Evolutionary conservation across 2,113 vertebrate species (phyloP).

Genomic region (Syngnathus floridae): DNA sequence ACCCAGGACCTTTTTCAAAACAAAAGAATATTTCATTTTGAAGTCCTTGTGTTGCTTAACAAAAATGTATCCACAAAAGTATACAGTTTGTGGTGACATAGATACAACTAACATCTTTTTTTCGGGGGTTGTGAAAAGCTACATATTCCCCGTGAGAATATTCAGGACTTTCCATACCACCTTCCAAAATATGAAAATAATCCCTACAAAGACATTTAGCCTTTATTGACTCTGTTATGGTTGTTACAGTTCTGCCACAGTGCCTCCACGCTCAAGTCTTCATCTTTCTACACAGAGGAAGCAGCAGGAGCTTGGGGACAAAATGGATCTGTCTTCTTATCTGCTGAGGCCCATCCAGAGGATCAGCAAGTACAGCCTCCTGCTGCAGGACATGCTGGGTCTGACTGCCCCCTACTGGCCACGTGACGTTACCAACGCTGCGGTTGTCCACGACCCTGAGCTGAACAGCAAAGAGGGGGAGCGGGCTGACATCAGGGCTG

Average conservation of each 20-base stretch:
- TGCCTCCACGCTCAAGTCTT: neutral
- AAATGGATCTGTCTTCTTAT: conserved; percentile 75
- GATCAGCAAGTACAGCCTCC: conserved; percentile 76
- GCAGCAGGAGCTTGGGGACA: conserved; percentile 70
- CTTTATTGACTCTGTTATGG: neutral
- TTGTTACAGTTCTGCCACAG: neutral
- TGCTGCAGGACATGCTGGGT: conserved; percentile 70
- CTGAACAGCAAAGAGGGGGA: conserved; percentile 36
- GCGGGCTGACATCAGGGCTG: conserved; percentile 62
- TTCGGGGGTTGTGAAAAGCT: neutral
- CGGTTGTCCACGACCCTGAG: conserved; percentile 27
- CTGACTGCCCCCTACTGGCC: conserved; percentile 37
- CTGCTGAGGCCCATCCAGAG: conserved; percentile 75
- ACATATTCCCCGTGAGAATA: neutral
- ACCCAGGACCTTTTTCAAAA: neutral
- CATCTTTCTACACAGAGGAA: conserved; percentile 54
- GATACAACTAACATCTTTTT: no score
- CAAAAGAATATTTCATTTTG: no score
- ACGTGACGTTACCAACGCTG: conserved; percentile 30
- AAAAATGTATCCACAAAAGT: neutral
- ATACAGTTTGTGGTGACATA: neutral
- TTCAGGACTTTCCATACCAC: no score
- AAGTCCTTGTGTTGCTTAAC: neutral
- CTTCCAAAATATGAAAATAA: neutral
- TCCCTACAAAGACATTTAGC: neutral